phyloP scores from a whole-genome alignment of 2,113 vertebrate genomes.

The Clupea harengus region DNA sequence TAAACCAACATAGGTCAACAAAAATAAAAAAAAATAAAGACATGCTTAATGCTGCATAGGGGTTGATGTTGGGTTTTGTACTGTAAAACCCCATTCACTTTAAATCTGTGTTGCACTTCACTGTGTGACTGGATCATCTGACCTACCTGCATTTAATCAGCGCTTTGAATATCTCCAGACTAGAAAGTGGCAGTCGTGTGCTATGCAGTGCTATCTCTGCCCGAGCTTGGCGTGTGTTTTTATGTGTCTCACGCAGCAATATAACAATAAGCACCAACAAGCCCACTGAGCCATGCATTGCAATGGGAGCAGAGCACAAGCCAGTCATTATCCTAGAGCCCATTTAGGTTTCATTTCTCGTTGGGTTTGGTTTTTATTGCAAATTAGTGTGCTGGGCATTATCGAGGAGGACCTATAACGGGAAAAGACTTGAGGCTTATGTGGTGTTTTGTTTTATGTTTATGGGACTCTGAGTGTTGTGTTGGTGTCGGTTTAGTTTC shows the following conservation, averaged over 20 bases:
- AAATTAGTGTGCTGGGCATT: background rate
- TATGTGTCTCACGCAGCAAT: background rate
- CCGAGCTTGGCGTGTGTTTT: background rate
- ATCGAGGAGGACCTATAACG: background rate
- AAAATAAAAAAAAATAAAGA: background rate
- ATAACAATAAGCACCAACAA: background rate
- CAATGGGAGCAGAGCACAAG: background rate
- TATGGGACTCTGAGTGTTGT: background rate
- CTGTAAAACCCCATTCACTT: background rate
- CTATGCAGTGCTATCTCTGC: background rate
- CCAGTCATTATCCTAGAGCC: background rate
- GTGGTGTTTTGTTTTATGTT: background rate
- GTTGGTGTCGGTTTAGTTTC: background rate
- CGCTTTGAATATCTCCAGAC: background rate
- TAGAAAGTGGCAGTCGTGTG: background rate
- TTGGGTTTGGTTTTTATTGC: background rate
- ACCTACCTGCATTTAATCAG: background rate
- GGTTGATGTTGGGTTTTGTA: background rate
- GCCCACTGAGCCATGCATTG: background rate
- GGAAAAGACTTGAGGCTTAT: background rate
- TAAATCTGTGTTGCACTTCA: background rate
- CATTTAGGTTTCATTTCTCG: conserved; percentile 21
- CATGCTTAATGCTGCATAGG: background rate
- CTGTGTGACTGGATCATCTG: background rate
- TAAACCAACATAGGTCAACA: background rate